Base-by-base conservation (phyloP, 37 sponge, comb jelly and placozoan genomes). In the Axinella damicornis region DNA sequence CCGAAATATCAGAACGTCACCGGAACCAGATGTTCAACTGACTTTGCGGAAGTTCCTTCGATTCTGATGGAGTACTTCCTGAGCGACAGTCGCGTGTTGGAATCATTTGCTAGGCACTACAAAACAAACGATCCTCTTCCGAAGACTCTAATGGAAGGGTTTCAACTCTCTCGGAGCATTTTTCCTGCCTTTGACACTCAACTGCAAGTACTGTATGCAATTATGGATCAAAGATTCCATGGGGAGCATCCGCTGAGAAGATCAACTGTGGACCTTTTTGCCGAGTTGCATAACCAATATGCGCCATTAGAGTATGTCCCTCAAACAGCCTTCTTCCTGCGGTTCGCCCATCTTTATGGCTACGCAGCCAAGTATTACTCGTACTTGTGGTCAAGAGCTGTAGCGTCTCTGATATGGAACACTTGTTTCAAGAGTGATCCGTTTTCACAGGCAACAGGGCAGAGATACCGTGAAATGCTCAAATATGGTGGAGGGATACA, bases 21-120 rank as follows among this genome's bases (percentile, higher is more conserved):
- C 53, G 99, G 99, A 1, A 98, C 99, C 2, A 66, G 98, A 36
- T 95, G 98, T 65, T 63, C 94, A 0, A 93, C 90, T 12, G 98
- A 98, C 77, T 90, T 98, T 88, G 96, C 96, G 14, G 98, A 98
- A 78, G 89, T 98, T 12, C 99, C 99, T 28, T 95, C 96, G 16
- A 92, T 64, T n/a, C 74, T 98, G 38, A 96, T 96, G 93, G 99
- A 98, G 70, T 46, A 71, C 39, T 98, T 95, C 57, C 69, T 91
- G 6, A 79, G 53, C 12, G 93, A 98, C 65, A 73, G 74, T 14
- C 69, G 90, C 0, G 92, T 98, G 31, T 33, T 94, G 24, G 40
- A 73, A 16, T 53, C 85, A 5, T 83, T 94, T 80, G 90, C 89
- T n/a, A 83, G 36, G 57, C 93, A 95, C 37, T 63, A 81, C 66